phyloP scores from a whole-genome alignment of 2,888 invertebrate genomes.

The Vandiemenella viatica region DNA sequence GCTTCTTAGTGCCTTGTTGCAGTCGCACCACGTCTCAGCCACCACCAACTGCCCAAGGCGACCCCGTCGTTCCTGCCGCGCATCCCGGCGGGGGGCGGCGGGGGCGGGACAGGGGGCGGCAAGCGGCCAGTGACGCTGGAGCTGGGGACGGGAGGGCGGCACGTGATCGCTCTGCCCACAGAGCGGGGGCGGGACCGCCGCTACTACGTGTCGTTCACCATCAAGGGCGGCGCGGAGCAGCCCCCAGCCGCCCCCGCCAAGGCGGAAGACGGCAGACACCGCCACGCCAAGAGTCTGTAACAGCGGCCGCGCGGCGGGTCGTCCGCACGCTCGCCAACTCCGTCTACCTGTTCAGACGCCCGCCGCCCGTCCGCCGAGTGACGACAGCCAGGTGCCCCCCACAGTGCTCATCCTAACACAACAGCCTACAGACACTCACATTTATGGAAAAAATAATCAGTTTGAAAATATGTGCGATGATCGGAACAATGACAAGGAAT shows the following conservation, averaged over 20 bases:
- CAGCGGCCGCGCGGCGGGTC: too few relatives aligned
- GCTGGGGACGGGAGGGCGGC: slow-evolving; percentile 46
- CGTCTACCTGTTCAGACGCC: not conserved
- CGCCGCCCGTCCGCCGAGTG: too few relatives aligned
- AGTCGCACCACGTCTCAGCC: not conserved
- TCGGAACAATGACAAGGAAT: too few relatives aligned
- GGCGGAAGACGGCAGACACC: too few relatives aligned
- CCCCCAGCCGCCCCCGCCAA: not conserved
- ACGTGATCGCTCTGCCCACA: slow-evolving; percentile 68
- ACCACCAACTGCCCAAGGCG: not conserved
- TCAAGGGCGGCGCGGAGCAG: slow-evolving; percentile 41
- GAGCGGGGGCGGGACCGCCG: slow-evolving; percentile 77
- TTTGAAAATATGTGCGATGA: too few relatives aligned
- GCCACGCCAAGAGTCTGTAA: not conserved
- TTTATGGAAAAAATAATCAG: too few relatives aligned
- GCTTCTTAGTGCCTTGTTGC: not conserved
- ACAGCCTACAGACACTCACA: too few relatives aligned
- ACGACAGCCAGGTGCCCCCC: too few relatives aligned
- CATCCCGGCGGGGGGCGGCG: slow-evolving; percentile 41
- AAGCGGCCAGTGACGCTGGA: slow-evolving; percentile 40
- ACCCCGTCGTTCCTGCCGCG: slow-evolving; percentile 52
- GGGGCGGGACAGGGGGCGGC: too few relatives aligned
- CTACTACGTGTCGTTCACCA: slow-evolving; percentile 83
- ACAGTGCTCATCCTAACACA: too few relatives aligned
- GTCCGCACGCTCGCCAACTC: not conserved